A percentile compares a stretch with the other conserved stretches of the same genome.
These are phyloP conservation scores for Aphelenchoides fujianensis DNA, from an alignment of 1,140 invertebrate species.

Conservation along the genomic window DNA sequence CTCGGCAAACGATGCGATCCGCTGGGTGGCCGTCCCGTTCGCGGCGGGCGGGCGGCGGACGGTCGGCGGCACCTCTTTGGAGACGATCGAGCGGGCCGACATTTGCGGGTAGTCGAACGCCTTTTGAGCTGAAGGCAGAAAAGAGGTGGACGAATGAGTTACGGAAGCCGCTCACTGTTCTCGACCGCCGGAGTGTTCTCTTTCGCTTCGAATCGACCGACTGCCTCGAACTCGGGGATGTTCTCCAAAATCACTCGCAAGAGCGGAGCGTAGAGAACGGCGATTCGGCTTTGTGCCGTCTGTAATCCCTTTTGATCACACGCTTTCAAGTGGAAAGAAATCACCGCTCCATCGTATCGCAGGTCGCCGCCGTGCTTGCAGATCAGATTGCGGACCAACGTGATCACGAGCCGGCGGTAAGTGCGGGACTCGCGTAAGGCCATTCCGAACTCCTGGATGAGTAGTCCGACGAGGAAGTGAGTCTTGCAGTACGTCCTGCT, in stretches of 20 bases:
- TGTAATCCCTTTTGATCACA: conserved; percentile 54
- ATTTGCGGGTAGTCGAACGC: conserved; percentile 15
- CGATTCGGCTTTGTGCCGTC: conserved; percentile 79
- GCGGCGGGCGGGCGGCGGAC: background rate
- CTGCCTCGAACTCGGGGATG: conserved; percentile 67
- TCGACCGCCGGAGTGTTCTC: background rate
- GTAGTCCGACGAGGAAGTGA: conserved; percentile 81
- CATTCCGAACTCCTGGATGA: conserved; percentile 72
- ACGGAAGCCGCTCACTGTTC: background rate
- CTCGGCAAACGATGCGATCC: conserved; percentile 65
- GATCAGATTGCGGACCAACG: conserved; percentile 77
- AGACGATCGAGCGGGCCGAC: conserved; percentile 11
- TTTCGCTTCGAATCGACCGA: background rate
- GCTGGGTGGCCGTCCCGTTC: conserved; percentile 12
- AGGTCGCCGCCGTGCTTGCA: conserved; percentile 91
- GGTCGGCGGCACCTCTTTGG: background rate
- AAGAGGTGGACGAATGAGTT: too few species aligned
- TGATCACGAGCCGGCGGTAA: conserved; percentile 75
- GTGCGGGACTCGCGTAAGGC: conserved; percentile 78
- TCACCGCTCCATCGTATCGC: conserved; percentile 71
- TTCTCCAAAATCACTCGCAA: conserved; percentile 80
- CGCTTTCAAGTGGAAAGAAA: conserved; percentile 22
- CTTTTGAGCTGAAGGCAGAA: conserved; percentile 4
- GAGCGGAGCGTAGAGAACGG: conserved; percentile 83
- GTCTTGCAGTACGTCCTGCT: conserved; percentile 79